Base-by-base conservation (phyloP, 2,888 invertebrate species). In the Hetaerina titia region DNA sequence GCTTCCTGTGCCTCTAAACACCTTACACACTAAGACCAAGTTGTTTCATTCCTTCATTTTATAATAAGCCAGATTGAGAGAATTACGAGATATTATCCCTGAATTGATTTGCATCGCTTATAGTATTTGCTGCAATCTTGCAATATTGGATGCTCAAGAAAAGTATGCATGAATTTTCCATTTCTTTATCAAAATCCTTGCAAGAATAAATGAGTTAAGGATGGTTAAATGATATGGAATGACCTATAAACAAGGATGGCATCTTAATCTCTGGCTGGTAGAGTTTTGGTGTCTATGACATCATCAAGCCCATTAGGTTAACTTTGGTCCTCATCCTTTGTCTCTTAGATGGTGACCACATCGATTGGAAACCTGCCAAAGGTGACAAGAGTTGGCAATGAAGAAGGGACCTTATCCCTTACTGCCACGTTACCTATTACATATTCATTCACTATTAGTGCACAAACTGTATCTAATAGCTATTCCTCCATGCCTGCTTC, bases 251-350 rank as follows among this genome's bases (percentile, higher is more conserved):
- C 89, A 89, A 57, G 89, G 56, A 25, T 8, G 69, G 22, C 22
- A 22, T 56, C 56, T 22, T 19, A 90, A n/a, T n/a, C n/a, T 64
- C 31, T 90, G 19, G 90, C 17, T 45, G 90, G 17, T 57, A 31
- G 63, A 13, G 17, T 63, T 58, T 64, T 4, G 17, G 64, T 89
- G 22, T 57, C 2, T 7, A 19, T 58, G n/a, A 5, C 56, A n/a
- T 89, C 57, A n/a, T 89, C 89, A 58, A 69, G 64, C 45, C 45
- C 19, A 19, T 45, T 64, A 45, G 90, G 90, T 90, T 90, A 90
- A 90, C 90, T 90, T 90, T 90, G 45, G 64, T 90, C 90, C 31
- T 63, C 90, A 90, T 90, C 90, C 90, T 90, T 90, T 90, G 56
- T 90, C 90, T 22, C 31, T 19, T 69, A 90, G 90, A 90, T 90